Conservation (phyloP, 2,797 vertebrate genomes). For the Alectoris magna region DNA sequence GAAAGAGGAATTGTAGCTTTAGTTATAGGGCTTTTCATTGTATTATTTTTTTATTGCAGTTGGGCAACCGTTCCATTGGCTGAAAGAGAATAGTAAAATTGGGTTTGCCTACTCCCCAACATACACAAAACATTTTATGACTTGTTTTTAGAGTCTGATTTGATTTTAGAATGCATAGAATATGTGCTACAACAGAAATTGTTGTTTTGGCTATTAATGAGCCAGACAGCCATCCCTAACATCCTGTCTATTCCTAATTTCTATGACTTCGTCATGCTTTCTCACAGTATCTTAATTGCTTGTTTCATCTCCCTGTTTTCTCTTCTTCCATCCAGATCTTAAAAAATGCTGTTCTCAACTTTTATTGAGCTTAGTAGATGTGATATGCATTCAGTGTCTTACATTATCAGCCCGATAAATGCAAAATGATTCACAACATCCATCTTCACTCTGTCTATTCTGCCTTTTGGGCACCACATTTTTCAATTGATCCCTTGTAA, state of each 20-base stretch:
- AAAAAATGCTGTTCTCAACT: constrained; percentile 11
- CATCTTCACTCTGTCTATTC: background rate
- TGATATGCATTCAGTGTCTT: constrained; percentile 11
- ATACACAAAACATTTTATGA: background rate
- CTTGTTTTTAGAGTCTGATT: background rate
- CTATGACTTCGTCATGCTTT: background rate
- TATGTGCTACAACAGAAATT: background rate
- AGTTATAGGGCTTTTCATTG: background rate
- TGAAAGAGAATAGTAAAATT: background rate
- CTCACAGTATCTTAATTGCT: constrained; percentile 3
- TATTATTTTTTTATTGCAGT: background rate
- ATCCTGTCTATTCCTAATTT: constrained; percentile 20
- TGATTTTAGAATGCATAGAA: background rate
- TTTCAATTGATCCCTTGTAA: constrained; percentile 11
- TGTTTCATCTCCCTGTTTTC: constrained; percentile 19
- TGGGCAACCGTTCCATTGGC: background rate
- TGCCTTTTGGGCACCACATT: constrained; percentile 47
- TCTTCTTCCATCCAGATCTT: background rate
- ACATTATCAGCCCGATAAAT: constrained; percentile 50
- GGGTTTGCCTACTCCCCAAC: background rate
- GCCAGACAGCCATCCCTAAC: background rate
- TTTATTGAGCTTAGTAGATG: constrained; percentile 26
- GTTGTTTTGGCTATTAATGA: constrained; percentile 3
- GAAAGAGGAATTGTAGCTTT: background rate
- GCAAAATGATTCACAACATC: constrained; percentile 31